phyloP scores from a whole-genome alignment of 35 echinoderm and acorn worm genomes.

The Apostichopus parvimensis region DNA sequence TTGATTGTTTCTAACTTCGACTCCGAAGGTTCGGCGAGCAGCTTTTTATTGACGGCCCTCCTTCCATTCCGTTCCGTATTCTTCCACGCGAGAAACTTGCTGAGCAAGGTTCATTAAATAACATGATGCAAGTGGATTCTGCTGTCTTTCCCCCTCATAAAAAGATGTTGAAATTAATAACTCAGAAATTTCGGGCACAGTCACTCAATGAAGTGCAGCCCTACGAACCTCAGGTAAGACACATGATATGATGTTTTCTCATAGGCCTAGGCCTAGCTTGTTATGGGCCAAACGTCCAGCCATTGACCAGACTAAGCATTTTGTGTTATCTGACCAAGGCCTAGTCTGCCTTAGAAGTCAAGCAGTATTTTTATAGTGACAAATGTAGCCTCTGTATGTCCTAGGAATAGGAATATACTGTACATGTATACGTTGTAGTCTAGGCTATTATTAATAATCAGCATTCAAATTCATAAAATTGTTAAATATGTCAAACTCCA shows the following conservation, averaged over 20 bases:
- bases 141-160: conserved; percentile 45
- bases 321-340: no score
- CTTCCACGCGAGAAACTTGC: conserved; percentile 40
- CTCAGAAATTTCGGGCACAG: conserved; percentile 86
- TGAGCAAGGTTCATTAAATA: conserved; percentile 28
- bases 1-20: conserved; percentile 25
- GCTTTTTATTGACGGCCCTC: conserved; percentile 14
- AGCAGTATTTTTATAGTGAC: no score
- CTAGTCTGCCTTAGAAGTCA: no score
- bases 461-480: no score
- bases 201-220: conserved; percentile 95
- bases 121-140: conserved; percentile 52
- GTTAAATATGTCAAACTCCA: no score
- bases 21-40: conserved; percentile 24
- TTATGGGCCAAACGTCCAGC: no score
- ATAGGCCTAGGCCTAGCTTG: conserved; percentile 1
- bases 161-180: conserved; percentile 61
- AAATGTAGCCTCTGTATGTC: no score
- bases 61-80: conserved; percentile 42
- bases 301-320: no score
- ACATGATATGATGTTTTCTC: neutral
- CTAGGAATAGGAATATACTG: no score
- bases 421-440: no score
- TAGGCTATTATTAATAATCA: no score
- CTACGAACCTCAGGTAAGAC: conserved; percentile 79